Evolutionary conservation across 2,888 invertebrate species (phyloP).

Genomic region (Mechanitis messenoides): DNA sequence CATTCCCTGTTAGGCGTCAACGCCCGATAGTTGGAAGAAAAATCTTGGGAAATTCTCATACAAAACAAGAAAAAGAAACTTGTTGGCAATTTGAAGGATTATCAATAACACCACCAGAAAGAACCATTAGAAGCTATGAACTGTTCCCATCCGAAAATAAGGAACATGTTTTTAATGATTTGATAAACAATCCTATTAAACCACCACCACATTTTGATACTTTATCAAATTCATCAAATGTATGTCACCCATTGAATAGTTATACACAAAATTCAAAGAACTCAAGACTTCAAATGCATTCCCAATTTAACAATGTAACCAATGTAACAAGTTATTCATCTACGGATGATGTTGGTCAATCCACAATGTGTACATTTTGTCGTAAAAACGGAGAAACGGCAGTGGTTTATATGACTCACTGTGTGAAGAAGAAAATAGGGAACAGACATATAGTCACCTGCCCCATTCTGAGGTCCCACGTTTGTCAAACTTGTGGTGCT

Average conservation of each 20-base stretch:
- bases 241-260: neutral
- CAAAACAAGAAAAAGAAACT: conserved; percentile 15
- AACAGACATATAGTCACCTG: conserved; percentile 54
- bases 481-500: conserved; percentile 55
- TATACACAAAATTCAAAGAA: neutral
- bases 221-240: neutral
- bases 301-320: too few species aligned
- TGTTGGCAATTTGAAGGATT: conserved; percentile 26
- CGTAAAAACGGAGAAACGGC: conserved; percentile 67
- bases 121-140: conserved; percentile 42
- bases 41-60: conserved; percentile 38
- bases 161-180: conserved; percentile 39
- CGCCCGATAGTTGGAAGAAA: conserved; percentile 58
- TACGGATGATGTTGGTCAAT: conserved; percentile 20
- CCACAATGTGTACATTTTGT: conserved; percentile 60
- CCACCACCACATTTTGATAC: neutral
- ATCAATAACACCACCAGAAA: conserved; percentile 37
- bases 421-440: conserved; percentile 51
- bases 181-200: conserved; percentile 30
- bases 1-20: conserved; percentile 24
- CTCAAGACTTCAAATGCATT: neutral
- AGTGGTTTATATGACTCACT: conserved; percentile 56
- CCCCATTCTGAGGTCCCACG: conserved; percentile 59
- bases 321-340: conserved; percentile 17
- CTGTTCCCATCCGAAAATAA: conserved; percentile 51